Conservation (phyloP, 1,140 invertebrate genomes). For the Hyles euphorbiae region DNA sequence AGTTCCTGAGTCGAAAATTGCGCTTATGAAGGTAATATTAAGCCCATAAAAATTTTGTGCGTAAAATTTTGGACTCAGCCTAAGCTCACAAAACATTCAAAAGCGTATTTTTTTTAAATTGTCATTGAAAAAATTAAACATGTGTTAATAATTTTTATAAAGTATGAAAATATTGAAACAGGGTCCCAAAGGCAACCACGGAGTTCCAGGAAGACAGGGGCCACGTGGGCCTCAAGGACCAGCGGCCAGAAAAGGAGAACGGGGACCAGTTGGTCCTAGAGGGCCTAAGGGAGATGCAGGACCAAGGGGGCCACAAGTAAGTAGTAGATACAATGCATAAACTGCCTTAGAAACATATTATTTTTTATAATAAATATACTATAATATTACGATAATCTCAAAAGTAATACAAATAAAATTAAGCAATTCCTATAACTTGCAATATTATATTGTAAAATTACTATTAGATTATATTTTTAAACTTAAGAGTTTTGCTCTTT, state of each 20-base stretch:
- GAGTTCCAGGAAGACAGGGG: conserved; percentile 29
- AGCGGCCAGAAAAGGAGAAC: conserved; percentile 24
- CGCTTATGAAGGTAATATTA: conserved; percentile 39
- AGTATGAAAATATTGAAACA: conserved; percentile 11
- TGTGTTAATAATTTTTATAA: too few relatives aligned
- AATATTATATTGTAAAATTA: too few relatives aligned
- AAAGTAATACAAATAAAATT: too few relatives aligned
- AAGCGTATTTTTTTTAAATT: neutral
- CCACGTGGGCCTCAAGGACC: conserved; percentile 24
- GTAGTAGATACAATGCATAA: neutral
- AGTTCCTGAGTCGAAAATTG: conserved; percentile 32
- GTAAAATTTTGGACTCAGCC: too few relatives aligned
- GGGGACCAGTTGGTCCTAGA: conserved; percentile 29
- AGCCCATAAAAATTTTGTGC: neutral
- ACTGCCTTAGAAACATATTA: neutral
- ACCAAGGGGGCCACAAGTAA: conserved; percentile 23
- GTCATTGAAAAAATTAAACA: too few relatives aligned
- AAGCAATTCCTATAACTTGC: too few relatives aligned
- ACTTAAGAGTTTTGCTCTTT: too few relatives aligned
- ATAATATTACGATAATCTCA: neutral
- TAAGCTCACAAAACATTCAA: conserved; percentile 1
- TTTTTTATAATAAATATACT: conserved; percentile 1
- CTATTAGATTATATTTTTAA: too few relatives aligned
- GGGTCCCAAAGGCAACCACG: conserved; percentile 42
- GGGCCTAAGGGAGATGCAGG: conserved; percentile 29